Conservation (phyloP, 2,113 vertebrate species). For the Gobio gobio region DNA sequence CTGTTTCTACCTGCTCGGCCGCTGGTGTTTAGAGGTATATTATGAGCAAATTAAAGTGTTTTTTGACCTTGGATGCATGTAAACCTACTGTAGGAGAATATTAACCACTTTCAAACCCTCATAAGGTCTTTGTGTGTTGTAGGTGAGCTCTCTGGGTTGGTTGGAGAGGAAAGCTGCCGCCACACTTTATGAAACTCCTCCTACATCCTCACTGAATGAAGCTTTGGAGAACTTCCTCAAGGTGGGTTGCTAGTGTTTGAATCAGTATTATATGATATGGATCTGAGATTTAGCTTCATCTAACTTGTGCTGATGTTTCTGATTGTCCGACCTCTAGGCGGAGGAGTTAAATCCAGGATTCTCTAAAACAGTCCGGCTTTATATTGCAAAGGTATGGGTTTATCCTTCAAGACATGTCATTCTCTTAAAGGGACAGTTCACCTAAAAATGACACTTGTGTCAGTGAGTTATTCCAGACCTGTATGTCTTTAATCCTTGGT, state of each 20-base stretch:
- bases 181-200: slow-evolving; percentile 82
- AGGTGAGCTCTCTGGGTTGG: slow-evolving; percentile 16
- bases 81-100: too few relatives aligned
- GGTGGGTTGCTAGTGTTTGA: slow-evolving; percentile 59
- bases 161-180: slow-evolving; percentile 64
- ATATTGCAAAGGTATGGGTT: slow-evolving; percentile 85
- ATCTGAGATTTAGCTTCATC: neutral
- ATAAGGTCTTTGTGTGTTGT: neutral
- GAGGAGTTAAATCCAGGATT: slow-evolving; percentile 89
- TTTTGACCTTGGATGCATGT: too few relatives aligned
- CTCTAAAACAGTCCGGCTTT: slow-evolving; percentile 86
- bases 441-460: neutral
- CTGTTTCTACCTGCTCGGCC: slow-evolving; percentile 76
- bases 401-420: neutral
- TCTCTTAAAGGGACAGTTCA: neutral
- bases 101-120: slow-evolving; percentile 42
- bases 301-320: neutral
- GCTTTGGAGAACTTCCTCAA: slow-evolving; percentile 89
- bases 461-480: too few relatives aligned
- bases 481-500: too few relatives aligned
- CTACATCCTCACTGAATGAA: slow-evolving; percentile 81
- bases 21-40: slow-evolving; percentile 75
- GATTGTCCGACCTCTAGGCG: slow-evolving; percentile 66
- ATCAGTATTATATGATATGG: neutral
- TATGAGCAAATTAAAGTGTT: too few relatives aligned